Conservation (phyloP, 2,888 invertebrate genomes). For the Ormyrus thymus region DNA sequence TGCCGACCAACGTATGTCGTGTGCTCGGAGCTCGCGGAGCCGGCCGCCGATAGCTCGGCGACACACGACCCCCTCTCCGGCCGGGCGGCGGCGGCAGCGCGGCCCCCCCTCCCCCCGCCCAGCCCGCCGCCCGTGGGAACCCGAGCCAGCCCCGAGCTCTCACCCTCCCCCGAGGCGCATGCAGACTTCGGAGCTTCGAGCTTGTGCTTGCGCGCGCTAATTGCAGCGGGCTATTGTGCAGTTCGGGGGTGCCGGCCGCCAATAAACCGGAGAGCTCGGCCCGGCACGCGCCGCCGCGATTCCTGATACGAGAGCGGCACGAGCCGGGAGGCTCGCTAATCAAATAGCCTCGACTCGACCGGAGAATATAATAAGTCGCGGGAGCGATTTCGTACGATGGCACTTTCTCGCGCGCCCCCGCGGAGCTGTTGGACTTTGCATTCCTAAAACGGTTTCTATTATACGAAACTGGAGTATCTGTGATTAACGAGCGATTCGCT, state of each 20-base stretch:
- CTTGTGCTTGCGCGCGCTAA: no score
- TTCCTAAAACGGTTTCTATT: no score
- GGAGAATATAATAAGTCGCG: no score
- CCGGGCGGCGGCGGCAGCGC: conserved; percentile 9
- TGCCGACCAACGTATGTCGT: conserved; percentile 75
- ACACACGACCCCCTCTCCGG: conserved; percentile 50
- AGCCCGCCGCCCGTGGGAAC: conserved; percentile 38
- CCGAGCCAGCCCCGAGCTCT: conserved; percentile 46
- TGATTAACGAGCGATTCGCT: no score
- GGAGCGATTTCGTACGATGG: no score
- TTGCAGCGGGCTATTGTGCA: no score
- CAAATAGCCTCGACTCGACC: conserved; percentile 24
- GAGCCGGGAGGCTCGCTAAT: conserved; percentile 59
- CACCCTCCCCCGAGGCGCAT: conserved; percentile 40
- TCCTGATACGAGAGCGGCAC: conserved; percentile 59
- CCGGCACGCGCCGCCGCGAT: conserved; percentile 72
- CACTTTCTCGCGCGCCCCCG: no score
- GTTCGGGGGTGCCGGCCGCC: conserved; percentile 39
- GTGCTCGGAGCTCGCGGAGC: conserved; percentile 64
- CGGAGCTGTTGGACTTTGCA: no score
- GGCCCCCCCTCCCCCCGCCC: not conserved
- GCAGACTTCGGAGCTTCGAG: conserved; percentile 1
- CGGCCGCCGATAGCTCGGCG: not conserved
- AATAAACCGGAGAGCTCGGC: conserved; percentile 63
- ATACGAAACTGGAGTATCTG: no score